phyloP scores from a whole-genome alignment of 1,140 invertebrate species.

The Danaus plexippus region DNA sequence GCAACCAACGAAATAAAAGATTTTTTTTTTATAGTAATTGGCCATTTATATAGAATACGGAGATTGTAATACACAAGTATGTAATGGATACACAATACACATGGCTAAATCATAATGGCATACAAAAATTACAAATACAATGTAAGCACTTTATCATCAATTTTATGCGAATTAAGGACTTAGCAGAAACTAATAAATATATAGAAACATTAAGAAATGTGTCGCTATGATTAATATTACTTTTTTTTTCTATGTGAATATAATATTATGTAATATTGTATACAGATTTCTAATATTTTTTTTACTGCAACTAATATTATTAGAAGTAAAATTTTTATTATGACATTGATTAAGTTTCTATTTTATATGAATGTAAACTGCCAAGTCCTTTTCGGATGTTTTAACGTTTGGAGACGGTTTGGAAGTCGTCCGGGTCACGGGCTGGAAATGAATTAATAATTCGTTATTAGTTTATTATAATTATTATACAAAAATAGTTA shows the following conservation, averaged over 20 bases:
- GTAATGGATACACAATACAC: slow-evolving; percentile 1
- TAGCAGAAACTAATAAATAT: slow-evolving; percentile 1
- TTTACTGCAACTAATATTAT: too few relatives aligned
- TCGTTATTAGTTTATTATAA: background rate
- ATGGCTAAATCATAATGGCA: slow-evolving; percentile 14
- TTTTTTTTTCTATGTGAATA: too few relatives aligned
- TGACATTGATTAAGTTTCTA: background rate
- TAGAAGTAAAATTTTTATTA: too few relatives aligned
- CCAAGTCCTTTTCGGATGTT: slow-evolving; percentile 24
- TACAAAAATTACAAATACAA: slow-evolving; percentile 12
- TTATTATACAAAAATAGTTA: background rate
- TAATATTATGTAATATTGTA: too few relatives aligned
- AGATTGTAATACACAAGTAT: background rate
- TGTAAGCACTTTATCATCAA: too few relatives aligned
- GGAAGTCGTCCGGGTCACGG: slow-evolving; percentile 47
- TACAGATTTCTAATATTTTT: too few relatives aligned
- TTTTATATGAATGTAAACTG: slow-evolving; percentile 5
- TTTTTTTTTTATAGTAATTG: slow-evolving; percentile 9
- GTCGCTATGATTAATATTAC: too few relatives aligned
- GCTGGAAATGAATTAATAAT: slow-evolving; percentile 32
- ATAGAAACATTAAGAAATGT: too few relatives aligned
- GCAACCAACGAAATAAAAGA: slow-evolving; percentile 18
- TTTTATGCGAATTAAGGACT: background rate
- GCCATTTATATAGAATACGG: slow-evolving; percentile 14
- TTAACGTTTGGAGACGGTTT: slow-evolving; percentile 45